phyloP scores from a whole-genome alignment of 2,113 vertebrate species.

The Procavia capensis region DNA sequence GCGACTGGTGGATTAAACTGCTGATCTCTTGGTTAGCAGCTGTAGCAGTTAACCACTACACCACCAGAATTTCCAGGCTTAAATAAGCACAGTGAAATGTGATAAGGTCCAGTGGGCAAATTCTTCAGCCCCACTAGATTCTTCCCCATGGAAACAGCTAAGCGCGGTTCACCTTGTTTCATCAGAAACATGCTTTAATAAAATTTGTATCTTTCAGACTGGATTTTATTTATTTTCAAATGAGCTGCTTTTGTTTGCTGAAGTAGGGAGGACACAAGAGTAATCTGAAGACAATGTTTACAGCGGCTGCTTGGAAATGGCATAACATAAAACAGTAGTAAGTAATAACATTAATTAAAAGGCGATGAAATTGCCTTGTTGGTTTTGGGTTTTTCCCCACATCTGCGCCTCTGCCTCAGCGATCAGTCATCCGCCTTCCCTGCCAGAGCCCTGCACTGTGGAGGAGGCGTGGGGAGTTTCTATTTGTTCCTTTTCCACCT shows the following conservation, averaged over 20 bases:
- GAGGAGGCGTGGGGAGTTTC: constrained; percentile 56
- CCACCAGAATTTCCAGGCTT: too few species aligned
- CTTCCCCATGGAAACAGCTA: neutral
- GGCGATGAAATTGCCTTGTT: neutral
- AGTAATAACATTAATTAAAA: neutral
- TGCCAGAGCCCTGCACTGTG: neutral
- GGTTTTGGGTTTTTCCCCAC: neutral
- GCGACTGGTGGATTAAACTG: too few species aligned
- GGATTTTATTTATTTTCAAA: neutral
- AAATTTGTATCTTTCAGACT: neutral
- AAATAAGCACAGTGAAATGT: accelerated
- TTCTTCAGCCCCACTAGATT: accelerated
- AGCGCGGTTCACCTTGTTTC: neutral
- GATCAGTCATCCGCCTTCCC: neutral
- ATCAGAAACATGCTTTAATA: neutral
- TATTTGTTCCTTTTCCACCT: constrained; percentile 55
- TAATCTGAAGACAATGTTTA: neutral
- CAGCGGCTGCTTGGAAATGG: neutral
- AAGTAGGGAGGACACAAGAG: neutral
- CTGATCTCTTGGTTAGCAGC: too few species aligned
- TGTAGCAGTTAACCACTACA: too few species aligned
- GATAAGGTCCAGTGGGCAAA: neutral
- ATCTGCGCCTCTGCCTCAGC: constrained; percentile 1
- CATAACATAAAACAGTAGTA: neutral
- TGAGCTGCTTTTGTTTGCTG: neutral